phyloP scores from a whole-genome alignment of 2,113 vertebrate genomes.

The Tychaedon coryphoeus region DNA sequence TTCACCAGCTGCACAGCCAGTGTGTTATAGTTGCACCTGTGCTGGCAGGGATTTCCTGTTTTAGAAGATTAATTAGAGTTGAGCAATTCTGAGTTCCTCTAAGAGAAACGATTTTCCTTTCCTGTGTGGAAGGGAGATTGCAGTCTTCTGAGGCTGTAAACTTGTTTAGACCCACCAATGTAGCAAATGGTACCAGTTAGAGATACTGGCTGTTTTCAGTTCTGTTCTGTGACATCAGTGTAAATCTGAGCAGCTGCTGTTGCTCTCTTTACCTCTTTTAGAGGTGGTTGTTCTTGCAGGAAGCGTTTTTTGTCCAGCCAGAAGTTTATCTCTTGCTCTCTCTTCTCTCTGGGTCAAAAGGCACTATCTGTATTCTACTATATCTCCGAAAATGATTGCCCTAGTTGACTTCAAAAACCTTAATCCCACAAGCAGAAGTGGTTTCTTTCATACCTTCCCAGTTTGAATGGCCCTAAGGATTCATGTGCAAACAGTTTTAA shows the following conservation, averaged over 20 bases:
- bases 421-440: background rate
- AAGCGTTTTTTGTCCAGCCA: background rate
- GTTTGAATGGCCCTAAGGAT: background rate
- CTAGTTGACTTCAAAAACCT: background rate
- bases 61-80: slow-evolving; percentile 44
- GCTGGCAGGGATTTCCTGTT: slow-evolving; percentile 42
- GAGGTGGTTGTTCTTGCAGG: background rate
- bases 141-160: background rate
- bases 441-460: background rate
- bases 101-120: slow-evolving; percentile 32
- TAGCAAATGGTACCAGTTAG: background rate
- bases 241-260: background rate
- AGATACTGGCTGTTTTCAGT: background rate
- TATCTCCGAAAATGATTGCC: background rate
- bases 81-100: slow-evolving; percentile 47
- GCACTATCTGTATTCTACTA: background rate
- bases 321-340: background rate
- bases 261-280: background rate
- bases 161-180: background rate
- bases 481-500: background rate
- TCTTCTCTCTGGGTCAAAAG: background rate
- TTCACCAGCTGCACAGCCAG: slow-evolving; percentile 14
- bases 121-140: background rate
- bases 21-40: slow-evolving; percentile 13
- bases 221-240: background rate